These are phyloP conservation scores for Serranus cabrilla DNA, from an alignment of 2,797 vertebrate genomes.

Conservation along the genomic window DNA sequence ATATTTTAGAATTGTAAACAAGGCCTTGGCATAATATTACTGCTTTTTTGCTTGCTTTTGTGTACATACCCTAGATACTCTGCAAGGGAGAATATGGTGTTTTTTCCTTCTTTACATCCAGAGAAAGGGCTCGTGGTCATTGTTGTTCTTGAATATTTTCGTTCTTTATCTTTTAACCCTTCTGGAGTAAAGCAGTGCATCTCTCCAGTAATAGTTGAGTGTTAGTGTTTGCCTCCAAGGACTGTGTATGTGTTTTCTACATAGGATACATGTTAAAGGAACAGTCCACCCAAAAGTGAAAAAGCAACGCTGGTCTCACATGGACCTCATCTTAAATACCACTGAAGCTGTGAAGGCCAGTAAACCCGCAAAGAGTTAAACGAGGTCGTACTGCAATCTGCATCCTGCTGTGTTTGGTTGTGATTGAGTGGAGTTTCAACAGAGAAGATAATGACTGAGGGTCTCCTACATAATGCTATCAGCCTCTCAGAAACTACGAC, in stretches of 20 bases:
- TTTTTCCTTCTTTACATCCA: constrained; percentile 55
- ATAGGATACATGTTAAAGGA: constrained; percentile 27
- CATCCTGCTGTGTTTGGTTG: constrained; percentile 5
- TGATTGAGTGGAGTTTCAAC: neutral
- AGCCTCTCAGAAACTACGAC: constrained; percentile 20
- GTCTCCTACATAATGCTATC: constrained; percentile 30
- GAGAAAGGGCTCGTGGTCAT: constrained; percentile 67
- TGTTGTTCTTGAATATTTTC: constrained; percentile 48
- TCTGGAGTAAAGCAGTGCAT: constrained; percentile 10
- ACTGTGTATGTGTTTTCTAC: constrained; percentile 1
- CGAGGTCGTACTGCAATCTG: neutral
- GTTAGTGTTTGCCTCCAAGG: constrained; percentile 23
- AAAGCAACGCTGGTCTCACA: constrained; percentile 9
- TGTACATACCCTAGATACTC: constrained; percentile 71
- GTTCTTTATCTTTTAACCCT: constrained; percentile 30
- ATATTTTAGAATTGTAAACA: constrained; percentile 76
- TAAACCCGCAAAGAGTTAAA: neutral
- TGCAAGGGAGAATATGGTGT: constrained; percentile 22
- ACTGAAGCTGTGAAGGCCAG: neutral
- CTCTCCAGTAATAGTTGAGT: constrained; percentile 24
- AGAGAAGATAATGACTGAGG: neutral
- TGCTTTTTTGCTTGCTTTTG: constrained; percentile 55
- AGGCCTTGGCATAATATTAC: constrained; percentile 74
- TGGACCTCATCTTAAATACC: constrained; percentile 3
- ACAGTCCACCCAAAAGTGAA: neutral